A percentile compares a stretch with the other conserved stretches of the same genome.
These are phyloP conservation scores for Enteromius anoplus DNA, from an alignment of 2,797 vertebrate species.

Conservation along the genomic window DNA sequence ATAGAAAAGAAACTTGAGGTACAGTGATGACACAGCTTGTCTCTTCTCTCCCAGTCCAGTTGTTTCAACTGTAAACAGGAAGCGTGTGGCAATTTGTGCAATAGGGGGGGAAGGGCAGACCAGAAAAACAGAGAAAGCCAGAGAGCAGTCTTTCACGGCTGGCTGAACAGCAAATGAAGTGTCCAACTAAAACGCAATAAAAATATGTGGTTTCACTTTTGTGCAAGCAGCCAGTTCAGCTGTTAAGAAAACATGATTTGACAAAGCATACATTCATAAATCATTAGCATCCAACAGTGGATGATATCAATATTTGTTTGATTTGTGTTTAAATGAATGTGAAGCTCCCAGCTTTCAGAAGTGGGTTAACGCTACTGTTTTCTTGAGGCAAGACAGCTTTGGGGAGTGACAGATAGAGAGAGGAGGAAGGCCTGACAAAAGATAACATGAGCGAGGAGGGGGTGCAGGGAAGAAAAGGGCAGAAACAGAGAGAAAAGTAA, in stretches of 20 bases:
- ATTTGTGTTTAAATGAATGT: conserved; percentile 17
- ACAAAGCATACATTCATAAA: not conserved
- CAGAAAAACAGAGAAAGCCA: conserved; percentile 40
- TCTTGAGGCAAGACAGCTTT: conserved; percentile 36
- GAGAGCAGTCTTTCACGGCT: conserved; percentile 45
- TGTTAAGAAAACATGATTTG: not conserved
- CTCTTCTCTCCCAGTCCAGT: conserved; percentile 65
- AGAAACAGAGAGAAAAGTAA: conserved; percentile 38
- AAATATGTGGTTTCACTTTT: conserved; percentile 23
- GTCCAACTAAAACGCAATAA: conserved; percentile 25
- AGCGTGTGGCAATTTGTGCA: conserved; percentile 68
- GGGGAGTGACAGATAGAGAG: conserved; percentile 35
- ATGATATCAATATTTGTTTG: conserved; percentile 6
- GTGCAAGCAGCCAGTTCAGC: not conserved
- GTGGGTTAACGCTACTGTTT: conserved; percentile 33
- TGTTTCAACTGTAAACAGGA: conserved; percentile 81
- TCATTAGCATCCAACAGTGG: not conserved
- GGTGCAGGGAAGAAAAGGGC: conserved; percentile 32
- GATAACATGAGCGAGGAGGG: conserved; percentile 35
- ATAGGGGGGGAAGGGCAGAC: conserved; percentile 50
- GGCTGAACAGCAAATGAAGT: conserved; percentile 40
- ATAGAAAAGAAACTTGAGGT: conserved; percentile 48
- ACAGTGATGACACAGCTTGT: conserved; percentile 59
- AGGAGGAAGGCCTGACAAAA: conserved; percentile 38
- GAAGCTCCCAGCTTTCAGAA: not conserved